Conservation (phyloP, 2,888 invertebrate genomes). For the Macrostomum cliftonense region DNA sequence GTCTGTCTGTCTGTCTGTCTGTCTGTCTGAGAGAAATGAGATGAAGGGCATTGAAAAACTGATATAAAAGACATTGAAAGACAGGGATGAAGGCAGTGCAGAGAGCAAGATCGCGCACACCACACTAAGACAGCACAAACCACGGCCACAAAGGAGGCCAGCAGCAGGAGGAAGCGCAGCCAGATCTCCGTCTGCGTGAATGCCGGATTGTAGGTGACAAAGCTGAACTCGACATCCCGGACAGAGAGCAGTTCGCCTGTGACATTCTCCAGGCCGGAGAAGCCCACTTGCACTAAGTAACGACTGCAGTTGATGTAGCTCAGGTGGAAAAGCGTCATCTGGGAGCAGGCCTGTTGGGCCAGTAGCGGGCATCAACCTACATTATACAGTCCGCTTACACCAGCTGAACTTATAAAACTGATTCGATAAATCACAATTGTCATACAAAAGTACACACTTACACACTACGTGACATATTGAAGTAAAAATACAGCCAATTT, state of each 20-base stretch:
- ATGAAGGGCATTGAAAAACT: no score
- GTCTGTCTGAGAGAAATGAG: no score
- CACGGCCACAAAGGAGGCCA: slow-evolving; percentile 63
- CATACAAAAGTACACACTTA: no score
- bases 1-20: no score
- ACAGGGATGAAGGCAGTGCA: no score
- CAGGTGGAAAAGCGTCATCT: slow-evolving; percentile 67
- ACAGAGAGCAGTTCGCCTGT: slow-evolving; percentile 43
- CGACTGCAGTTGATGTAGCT: slow-evolving; percentile 70
- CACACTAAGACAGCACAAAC: slow-evolving; percentile 51
- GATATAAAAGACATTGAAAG: no score
- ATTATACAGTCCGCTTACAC: no score
- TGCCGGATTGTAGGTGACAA: slow-evolving; percentile 65
- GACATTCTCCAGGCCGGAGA: slow-evolving; percentile 55
- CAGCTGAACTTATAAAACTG: no score
- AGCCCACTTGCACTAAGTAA: slow-evolving; percentile 63
- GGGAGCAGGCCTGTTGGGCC: slow-evolving; percentile 66
- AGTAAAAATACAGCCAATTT: no score
- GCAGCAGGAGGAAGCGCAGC: slow-evolving; percentile 77
- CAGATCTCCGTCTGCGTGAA: slow-evolving; percentile 93
- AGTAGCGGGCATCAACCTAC: not conserved
- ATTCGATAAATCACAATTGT: no score
- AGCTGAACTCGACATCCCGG: slow-evolving; percentile 47
- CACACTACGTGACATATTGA: no score
- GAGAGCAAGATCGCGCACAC: no score